Percentiles rank a stretch among this genome's conserved stretches.
Conservation (phyloP, 1,140 invertebrate genomes). For the Armadillidium nasatum region DNA sequence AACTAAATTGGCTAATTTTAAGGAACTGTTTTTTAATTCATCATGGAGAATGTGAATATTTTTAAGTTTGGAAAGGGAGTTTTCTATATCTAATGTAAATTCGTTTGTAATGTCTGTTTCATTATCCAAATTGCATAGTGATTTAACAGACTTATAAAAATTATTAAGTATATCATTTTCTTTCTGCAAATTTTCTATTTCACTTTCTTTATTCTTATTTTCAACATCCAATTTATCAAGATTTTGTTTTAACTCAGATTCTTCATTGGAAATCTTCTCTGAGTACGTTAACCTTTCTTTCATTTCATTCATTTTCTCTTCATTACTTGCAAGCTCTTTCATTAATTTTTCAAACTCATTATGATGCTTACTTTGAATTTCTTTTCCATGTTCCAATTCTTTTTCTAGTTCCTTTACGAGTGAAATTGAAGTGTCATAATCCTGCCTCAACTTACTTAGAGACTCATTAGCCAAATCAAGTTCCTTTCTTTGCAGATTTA, state of each 20-base stretch:
- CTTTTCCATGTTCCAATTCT: neutral
- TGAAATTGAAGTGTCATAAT: neutral
- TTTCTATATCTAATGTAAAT: too few species aligned
- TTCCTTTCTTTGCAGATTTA: neutral
- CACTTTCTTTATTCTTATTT: neutral
- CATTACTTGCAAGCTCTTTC: too few species aligned
- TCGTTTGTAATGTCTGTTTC: too few species aligned
- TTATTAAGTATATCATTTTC: neutral
- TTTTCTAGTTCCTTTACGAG: neutral
- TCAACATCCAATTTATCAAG: neutral
- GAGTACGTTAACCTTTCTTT: too few species aligned
- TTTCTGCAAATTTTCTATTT: neutral
- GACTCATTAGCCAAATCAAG: neutral
- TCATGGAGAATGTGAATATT: too few species aligned
- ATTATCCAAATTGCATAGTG: too few species aligned
- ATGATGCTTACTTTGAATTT: neutral
- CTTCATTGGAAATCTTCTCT: neutral
- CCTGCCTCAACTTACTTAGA: neutral
- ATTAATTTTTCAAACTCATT: neutral
- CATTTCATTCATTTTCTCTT: too few species aligned
- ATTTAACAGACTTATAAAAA: neutral
- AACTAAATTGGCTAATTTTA: neutral
- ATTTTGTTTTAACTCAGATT: neutral
- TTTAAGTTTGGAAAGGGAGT: too few species aligned
- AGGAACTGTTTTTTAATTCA: neutral